Percentiles rank a stretch among this genome's conserved stretches.
Conservation (phyloP, 1,140 invertebrate species). For the Drosophila mojavensis region DNA sequence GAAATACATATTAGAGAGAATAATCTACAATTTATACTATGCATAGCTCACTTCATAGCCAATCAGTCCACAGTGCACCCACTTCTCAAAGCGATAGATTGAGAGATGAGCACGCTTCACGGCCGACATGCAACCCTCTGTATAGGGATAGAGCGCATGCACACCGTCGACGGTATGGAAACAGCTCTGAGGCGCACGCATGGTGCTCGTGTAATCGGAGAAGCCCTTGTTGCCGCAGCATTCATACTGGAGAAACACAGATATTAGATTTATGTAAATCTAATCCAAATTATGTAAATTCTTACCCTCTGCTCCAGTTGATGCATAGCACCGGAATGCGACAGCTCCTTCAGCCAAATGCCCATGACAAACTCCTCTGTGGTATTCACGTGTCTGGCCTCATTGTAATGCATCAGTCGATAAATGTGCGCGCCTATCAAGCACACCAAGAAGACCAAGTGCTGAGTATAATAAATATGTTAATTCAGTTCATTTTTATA, state of each 20-base stretch:
- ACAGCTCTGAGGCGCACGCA: constrained; percentile 69
- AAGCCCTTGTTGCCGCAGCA: constrained; percentile 67
- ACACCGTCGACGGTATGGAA: constrained; percentile 61
- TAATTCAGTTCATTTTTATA: neutral
- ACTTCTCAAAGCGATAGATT: constrained; percentile 68
- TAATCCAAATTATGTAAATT: neutral
- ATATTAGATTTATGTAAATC: neutral
- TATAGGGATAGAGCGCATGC: constrained; percentile 65
- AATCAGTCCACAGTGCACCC: constrained; percentile 63
- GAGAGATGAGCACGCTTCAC: constrained; percentile 61
- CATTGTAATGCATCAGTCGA: constrained; percentile 69
- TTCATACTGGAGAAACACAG: constrained; percentile 50
- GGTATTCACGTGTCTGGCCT: constrained; percentile 50
- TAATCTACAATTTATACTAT: neutral
- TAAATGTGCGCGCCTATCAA: constrained; percentile 68
- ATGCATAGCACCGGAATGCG: constrained; percentile 65
- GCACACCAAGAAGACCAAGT: constrained; percentile 49
- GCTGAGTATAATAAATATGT: constrained; percentile 40
- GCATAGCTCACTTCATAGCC: constrained; percentile 64
- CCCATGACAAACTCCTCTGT: constrained; percentile 64
- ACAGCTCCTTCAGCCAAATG: constrained; percentile 69
- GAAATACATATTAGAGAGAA: neutral
- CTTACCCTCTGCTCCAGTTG: constrained; percentile 60
- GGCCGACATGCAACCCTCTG: constrained; percentile 68
- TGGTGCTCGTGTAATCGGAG: constrained; percentile 55